Evolutionary conservation across 2,113 vertebrate genomes (phyloP).

Genomic region (Manacus vitellinus): DNA sequence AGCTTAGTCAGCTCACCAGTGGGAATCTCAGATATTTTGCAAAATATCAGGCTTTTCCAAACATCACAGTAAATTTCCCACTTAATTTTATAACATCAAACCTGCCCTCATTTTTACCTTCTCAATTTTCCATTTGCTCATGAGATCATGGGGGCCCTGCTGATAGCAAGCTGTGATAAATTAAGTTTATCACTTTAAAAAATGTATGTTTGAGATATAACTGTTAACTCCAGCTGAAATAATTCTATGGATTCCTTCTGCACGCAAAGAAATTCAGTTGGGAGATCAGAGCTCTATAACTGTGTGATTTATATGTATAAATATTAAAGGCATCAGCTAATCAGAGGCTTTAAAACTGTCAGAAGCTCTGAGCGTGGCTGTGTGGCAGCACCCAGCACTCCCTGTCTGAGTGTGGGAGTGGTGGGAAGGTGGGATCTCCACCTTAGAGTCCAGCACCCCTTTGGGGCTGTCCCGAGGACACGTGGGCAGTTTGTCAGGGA

Average conservation of each 20-base stretch:
- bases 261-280: not conserved
- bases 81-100: not conserved
- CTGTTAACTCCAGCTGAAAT: not conserved
- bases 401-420: rapidly evolving
- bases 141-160: not conserved
- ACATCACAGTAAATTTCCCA: not conserved
- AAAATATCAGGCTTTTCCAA: not conserved
- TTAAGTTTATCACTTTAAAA: not conserved
- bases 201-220: not conserved
- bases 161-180: conserved; percentile 7
- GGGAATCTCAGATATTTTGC: not conserved
- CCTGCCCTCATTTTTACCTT: not conserved
- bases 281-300: not conserved
- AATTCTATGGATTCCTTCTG: not conserved
- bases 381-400: not conserved
- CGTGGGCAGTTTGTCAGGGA: not conserved
- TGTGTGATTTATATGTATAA: not conserved
- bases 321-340: not conserved
- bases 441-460: rapidly evolving
- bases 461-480: rapidly evolving
- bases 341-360: not conserved
- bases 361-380: not conserved
- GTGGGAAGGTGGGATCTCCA: not conserved
- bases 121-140: not conserved
- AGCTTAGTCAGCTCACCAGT: not conserved